Conservation (phyloP, 1,140 invertebrate species). For the Drosophila teissieri region DNA sequence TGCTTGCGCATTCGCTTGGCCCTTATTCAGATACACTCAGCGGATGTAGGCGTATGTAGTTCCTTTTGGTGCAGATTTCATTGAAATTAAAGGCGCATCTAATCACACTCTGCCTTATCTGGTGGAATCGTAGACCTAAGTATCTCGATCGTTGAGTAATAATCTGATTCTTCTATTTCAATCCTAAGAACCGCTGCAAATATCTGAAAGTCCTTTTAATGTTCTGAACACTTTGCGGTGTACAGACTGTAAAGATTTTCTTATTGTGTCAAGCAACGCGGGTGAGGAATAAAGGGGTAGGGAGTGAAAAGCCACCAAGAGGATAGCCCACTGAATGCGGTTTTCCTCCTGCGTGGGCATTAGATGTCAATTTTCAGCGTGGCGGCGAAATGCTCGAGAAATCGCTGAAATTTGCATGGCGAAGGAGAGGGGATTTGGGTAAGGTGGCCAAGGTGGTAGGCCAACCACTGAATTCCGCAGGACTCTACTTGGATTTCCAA, state of each 20-base stretch:
- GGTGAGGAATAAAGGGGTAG: background rate
- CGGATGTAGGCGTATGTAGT: background rate
- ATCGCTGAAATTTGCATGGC: slow-evolving; percentile 53
- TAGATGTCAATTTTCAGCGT: slow-evolving; percentile 72
- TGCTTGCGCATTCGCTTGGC: slow-evolving; percentile 68
- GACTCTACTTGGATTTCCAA: slow-evolving; percentile 39
- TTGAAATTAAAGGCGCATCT: background rate
- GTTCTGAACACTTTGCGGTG: too few species aligned
- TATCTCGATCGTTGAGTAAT: too few species aligned
- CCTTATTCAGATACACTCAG: slow-evolving; percentile 20
- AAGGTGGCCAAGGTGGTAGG: background rate
- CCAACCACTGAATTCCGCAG: slow-evolving; percentile 30
- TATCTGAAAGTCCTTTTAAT: too few species aligned
- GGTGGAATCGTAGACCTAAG: too few species aligned
- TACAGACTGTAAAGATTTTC: background rate
- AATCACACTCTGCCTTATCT: background rate
- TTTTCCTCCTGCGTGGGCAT: slow-evolving; percentile 52
- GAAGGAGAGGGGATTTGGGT: background rate
- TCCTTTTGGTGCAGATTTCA: background rate
- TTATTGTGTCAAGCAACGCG: background rate
- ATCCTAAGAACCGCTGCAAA: too few species aligned
- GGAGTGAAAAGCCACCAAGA: background rate
- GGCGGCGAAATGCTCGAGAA: slow-evolving; percentile 46
- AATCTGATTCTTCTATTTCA: too few species aligned
- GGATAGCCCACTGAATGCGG: slow-evolving; percentile 28